Evolutionary conservation across 2,888 invertebrate species (phyloP), one percentile per base, ranked within the genome.

Genomic region (Ferdinandea cuprea): DNA sequence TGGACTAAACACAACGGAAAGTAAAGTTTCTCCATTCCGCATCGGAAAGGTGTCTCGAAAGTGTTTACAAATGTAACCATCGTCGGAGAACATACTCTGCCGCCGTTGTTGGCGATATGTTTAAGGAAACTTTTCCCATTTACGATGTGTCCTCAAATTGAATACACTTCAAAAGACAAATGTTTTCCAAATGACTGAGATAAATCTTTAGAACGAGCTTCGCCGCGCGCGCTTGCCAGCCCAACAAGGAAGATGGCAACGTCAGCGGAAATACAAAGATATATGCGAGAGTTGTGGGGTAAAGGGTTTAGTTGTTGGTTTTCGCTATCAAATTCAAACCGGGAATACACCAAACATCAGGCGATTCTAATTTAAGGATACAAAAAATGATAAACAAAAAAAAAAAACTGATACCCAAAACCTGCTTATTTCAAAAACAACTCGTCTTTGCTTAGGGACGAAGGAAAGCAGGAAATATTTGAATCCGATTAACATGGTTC

Each of bases 131-230:
- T 83, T 81, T 77, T 17, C 35, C 78, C 78, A 68, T 78, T 83
- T 77, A 68, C 78, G 72, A 68, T 46, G 48, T 83, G 68, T 78
- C 58, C 72, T 63, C 56, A 73, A 83, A 83, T 83, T 78, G 78
- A 83, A 83, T 78, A 73, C 78, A 83, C 78, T 83, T 73, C 73
- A 61, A 15, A 72, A 78, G 83, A 83, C 78, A 78, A 83, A 83
- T 83, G 83, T 58, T 78, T 78, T 83, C 56, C 63, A 73, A 83
- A 73, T 73, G 83, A 83, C 54, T 73, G 72, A 40, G 44, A 83
- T 83, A 83, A 83, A 83, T 83, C 83, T 73, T 63, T n/a, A 13
- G 11, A 37, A n/a, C 11, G 46, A 72, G 17, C 74, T 13, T n/a
- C 37, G 17, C 4, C n/a, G 13, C 9, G 9, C 19, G 50, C 3